These are phyloP conservation scores for Strigamia crassipes DNA, from an alignment of 2,888 invertebrate genomes.

Conservation along the genomic window DNA sequence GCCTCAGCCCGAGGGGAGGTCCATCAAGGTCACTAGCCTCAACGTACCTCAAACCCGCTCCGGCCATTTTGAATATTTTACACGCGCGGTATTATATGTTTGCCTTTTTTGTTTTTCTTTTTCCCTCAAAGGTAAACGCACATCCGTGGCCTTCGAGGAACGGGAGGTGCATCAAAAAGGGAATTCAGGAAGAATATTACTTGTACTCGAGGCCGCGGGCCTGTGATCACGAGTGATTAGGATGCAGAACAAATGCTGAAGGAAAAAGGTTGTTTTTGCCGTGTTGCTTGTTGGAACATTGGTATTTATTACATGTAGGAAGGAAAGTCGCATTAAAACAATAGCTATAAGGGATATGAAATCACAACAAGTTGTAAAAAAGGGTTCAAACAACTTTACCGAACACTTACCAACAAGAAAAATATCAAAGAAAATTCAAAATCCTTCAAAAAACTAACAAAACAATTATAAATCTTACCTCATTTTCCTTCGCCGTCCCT, in stretches of 20 bases:
- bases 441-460: not conserved
- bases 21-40: conserved; percentile 39
- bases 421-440: not conserved
- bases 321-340: not conserved
- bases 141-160: conserved; percentile 29
- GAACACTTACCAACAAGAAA: not conserved
- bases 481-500: not conserved
- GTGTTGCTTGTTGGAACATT: not conserved
- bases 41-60: not conserved
- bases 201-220: not conserved
- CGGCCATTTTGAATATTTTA: conserved; percentile 18
- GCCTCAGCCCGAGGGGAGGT: conserved; percentile 8
- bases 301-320: not conserved
- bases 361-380: not conserved
- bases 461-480: not conserved
- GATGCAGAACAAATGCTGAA: conserved; percentile 13
- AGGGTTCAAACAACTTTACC: not conserved
- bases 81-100: not conserved
- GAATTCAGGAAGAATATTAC: conserved; percentile 42
- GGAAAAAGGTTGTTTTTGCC: conserved; percentile 13
- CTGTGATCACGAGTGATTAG: conserved; percentile 14
- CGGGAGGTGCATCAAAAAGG: conserved; percentile 25
- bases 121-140: conserved; percentile 23
- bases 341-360: not conserved
- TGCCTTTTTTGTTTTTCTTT: conserved; percentile 12